These are phyloP conservation scores for Tipula lateralis DNA, from an alignment of 2,888 invertebrate genomes.

Conservation along the genomic window DNA sequence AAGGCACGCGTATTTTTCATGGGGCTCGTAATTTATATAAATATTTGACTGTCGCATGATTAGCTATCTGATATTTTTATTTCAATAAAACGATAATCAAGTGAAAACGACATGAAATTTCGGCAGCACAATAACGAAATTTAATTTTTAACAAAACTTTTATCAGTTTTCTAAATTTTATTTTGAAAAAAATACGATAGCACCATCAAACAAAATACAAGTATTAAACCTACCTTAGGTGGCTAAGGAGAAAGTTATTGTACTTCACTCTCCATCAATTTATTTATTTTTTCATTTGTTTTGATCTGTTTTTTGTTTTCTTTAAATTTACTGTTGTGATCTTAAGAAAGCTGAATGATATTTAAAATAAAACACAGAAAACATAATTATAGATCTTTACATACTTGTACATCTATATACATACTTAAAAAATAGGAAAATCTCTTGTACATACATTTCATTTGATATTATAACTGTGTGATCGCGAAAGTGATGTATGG, in stretches of 20 bases:
- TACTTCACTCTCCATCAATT: constrained; percentile 19
- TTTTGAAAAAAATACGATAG: neutral
- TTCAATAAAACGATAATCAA: neutral
- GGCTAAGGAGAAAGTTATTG: constrained; percentile 6
- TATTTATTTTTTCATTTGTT: neutral
- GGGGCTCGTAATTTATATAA: neutral
- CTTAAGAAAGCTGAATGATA: constrained; percentile 6
- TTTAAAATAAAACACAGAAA: neutral
- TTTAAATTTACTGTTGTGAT: neutral
- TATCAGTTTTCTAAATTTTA: neutral
- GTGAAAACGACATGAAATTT: neutral
- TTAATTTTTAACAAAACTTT: too few species aligned
- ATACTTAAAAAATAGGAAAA: neutral
- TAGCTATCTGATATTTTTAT: neutral
- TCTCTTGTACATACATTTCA: too few species aligned
- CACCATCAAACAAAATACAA: neutral
- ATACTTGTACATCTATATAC: neutral
- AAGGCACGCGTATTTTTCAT: neutral
- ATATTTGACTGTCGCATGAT: neutral
- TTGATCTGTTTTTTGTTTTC: neutral
- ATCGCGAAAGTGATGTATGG: neutral
- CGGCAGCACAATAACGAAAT: neutral
- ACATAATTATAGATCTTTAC: neutral
- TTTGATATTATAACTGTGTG: neutral
- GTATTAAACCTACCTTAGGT: neutral